Conservation (phyloP, 2,888 invertebrate genomes). For the Bursaphelenchus okinawaensis region DNA sequence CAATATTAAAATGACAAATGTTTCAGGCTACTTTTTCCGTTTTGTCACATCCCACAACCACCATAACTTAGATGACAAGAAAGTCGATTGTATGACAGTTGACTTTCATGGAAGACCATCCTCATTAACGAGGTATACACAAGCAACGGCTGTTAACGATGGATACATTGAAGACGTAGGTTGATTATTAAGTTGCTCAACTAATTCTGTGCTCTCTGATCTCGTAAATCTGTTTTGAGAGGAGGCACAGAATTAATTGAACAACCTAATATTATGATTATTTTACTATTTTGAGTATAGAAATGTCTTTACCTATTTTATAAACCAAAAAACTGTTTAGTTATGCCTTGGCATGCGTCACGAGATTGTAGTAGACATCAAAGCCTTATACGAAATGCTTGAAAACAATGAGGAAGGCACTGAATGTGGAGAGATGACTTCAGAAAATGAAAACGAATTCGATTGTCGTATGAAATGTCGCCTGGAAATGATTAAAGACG, state of each 20-base stretch:
- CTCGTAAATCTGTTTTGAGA: too few relatives aligned
- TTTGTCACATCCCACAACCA: conserved; percentile 52
- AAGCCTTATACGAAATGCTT: conserved; percentile 48
- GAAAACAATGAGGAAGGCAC: conserved; percentile 55
- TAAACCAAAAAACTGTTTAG: conserved; percentile 27
- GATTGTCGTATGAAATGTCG: conserved; percentile 50
- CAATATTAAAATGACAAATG: background rate
- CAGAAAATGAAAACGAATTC: conserved; percentile 49
- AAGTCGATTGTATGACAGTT: conserved; percentile 53
- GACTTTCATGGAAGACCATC: conserved; percentile 55
- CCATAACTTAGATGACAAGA: conserved; percentile 44
- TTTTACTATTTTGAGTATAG: too few relatives aligned
- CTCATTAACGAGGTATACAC: conserved; percentile 53
- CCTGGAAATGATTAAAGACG: conserved; percentile 47
- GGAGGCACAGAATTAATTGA: too few relatives aligned
- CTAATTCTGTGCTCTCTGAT: too few relatives aligned
- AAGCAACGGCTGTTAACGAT: conserved; percentile 48
- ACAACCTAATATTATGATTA: too few relatives aligned
- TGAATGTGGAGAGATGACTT: conserved; percentile 43
- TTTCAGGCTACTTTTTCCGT: conserved; percentile 50
- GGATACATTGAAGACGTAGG: conserved; percentile 49
- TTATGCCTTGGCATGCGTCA: conserved; percentile 49
- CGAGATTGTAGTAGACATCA: conserved; percentile 49
- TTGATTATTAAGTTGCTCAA: background rate
- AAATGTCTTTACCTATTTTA: too few relatives aligned